Evolutionary conservation across 1,140 invertebrate genomes (phyloP), one percentile per base, ranked within the genome.

Genomic region (Zaprionus camerounensis): DNA sequence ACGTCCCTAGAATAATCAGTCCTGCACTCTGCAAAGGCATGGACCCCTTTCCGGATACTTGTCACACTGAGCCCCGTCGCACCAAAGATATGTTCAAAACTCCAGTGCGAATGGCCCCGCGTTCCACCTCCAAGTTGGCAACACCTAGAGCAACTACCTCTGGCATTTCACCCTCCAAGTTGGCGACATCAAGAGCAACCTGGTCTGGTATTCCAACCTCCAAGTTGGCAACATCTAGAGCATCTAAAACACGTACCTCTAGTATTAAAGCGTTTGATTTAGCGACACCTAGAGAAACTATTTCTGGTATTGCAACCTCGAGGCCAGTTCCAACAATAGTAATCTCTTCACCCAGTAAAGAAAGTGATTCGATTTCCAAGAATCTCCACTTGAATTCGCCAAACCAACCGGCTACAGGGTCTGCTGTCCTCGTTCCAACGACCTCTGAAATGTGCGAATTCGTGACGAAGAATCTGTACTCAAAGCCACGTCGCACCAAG

Each of bases 401-500:
- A 20, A 15, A 34, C n/a, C 34, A n/a, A 46, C 7, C 7, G 7
- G 6, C n/a, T 46, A 6, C 41, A 3, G n/a, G 6, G 6, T 17
- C n/a, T n/a, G n/a, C 41, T 46, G n/a, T 46, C 2, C 41, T 7
- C 7, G 9, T 17, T 17, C 6, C n/a, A 46, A 17, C 41, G n/a
- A 2, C 2, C 2, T 17, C n/a, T 7, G n/a, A 46, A 46, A 17
- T 46, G n/a, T 17, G 7, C 7, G 20, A 65, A 65, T 17, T 41
- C 12, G 38, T 20, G 1, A 12, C 15, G 3, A 38, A 56, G 15
- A 44, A 13, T 62, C 41, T 26, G 0, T 17, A 12, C 17, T 36
- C 22, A 0, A 28, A 36, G 28, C 71, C 71, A 2, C 66, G 66
- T 26, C 66, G 31, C 20, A 70, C 53, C 13, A 56, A 17, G 22